Conservation (phyloP, 1,140 invertebrate species). For the Bombus confusus region DNA sequence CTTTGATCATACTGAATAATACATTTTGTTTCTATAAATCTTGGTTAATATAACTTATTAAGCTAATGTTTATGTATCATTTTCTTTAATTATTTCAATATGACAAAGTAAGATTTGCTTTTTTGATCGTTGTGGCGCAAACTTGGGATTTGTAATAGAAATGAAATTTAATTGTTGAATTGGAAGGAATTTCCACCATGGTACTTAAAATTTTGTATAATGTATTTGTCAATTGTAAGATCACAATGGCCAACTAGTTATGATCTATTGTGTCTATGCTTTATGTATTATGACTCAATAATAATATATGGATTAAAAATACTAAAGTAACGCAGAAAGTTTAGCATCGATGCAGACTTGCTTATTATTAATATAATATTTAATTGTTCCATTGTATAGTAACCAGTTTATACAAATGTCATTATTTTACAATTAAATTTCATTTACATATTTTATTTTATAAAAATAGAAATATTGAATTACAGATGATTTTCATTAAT, state of each 20-base stretch:
- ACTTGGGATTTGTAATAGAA: neutral
- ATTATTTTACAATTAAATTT: no score
- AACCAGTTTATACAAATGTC: no score
- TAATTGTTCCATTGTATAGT: no score
- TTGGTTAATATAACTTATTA: neutral
- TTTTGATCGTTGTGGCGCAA: neutral
- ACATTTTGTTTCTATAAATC: neutral
- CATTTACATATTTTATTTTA: no score
- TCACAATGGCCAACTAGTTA: neutral
- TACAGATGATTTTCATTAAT: no score
- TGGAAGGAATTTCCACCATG: neutral
- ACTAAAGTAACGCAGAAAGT: neutral
- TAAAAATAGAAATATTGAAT: no score
- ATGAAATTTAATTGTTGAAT: neutral
- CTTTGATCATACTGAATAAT: no score
- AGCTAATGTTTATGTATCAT: no score
- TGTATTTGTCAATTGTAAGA: neutral
- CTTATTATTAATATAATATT: no score
- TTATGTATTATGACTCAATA: neutral
- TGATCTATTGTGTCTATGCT: neutral
- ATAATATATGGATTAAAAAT: neutral
- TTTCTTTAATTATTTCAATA: neutral
- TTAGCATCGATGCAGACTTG: no score
- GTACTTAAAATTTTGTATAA: neutral
- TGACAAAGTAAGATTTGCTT: neutral